phyloP scores from a whole-genome alignment of 2,888 invertebrate species.

The Stramonita haemastoma region DNA sequence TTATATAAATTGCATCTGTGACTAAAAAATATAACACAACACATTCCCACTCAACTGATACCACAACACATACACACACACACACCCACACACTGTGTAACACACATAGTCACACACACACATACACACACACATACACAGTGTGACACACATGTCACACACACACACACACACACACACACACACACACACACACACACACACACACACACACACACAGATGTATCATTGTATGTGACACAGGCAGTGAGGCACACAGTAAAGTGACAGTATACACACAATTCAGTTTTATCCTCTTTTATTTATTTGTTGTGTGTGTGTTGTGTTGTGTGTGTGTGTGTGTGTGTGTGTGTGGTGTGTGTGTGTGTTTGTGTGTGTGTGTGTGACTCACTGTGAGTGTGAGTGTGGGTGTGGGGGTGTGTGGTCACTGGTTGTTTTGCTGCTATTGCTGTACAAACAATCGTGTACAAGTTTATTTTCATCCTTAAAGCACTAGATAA shows the following conservation, averaged over 20 bases:
- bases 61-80: no score
- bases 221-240: no score
- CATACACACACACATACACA: no score
- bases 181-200: not conserved
- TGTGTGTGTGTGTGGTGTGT: not conserved
- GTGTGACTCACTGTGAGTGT: conserved; percentile 4
- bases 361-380: conserved; percentile 22
- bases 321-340: no score
- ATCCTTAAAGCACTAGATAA: no score
- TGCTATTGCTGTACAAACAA: not conserved
- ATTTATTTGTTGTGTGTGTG: not conserved
- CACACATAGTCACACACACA: no score
- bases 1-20: not conserved
- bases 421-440: not conserved
- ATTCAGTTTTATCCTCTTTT: not conserved
- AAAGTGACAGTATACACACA: no score
- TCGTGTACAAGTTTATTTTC: no score
- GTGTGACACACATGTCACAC: not conserved
- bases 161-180: conserved; percentile 22
- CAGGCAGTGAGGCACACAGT: no score
- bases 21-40: no score
- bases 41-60: no score
- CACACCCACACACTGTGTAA: no score
- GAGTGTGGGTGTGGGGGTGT: not conserved
- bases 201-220: conserved; percentile 11